These are phyloP conservation scores for Falco punctatus DNA, from an alignment of 2,113 vertebrate genomes.

Conservation along the genomic window DNA sequence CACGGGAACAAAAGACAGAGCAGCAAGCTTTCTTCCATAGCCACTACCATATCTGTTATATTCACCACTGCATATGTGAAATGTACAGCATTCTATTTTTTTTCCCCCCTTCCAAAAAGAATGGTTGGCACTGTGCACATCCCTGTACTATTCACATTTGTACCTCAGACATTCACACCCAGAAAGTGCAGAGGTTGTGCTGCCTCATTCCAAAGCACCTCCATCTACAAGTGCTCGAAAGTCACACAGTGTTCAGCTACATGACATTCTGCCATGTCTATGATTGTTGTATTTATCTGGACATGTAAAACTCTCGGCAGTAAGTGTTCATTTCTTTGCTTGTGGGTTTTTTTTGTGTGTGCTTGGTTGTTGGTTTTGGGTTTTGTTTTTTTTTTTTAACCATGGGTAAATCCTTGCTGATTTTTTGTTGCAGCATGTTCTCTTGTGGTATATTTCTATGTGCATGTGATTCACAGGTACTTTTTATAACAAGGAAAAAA, in stretches of 20 bases:
- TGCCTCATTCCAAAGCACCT: not conserved
- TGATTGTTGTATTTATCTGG: not conserved
- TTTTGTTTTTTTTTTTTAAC: not conserved
- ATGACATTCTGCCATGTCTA: not conserved
- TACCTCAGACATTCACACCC: not conserved
- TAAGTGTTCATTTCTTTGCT: not conserved
- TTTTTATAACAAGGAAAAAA: not conserved
- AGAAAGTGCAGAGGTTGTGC: fast-evolving
- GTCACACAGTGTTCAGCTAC: not conserved
- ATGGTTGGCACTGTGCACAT: not conserved
- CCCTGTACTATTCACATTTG: not conserved
- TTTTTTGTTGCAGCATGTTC: not conserved
- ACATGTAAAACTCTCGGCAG: not conserved
- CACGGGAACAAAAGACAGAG: not conserved
- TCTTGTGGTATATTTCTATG: not conserved
- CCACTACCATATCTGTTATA: not conserved
- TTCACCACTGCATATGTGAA: not conserved
- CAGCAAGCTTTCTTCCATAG: not conserved
- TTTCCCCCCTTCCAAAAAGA: not conserved
- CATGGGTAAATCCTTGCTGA: not conserved
- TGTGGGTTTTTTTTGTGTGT: not conserved
- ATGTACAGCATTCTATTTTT: not conserved
- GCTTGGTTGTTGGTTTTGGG: too few relatives aligned
- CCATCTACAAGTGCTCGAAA: not conserved
- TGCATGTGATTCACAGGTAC: not conserved